Conservation (phyloP, 2,113 vertebrate genomes). For the Scomber japonicus region DNA sequence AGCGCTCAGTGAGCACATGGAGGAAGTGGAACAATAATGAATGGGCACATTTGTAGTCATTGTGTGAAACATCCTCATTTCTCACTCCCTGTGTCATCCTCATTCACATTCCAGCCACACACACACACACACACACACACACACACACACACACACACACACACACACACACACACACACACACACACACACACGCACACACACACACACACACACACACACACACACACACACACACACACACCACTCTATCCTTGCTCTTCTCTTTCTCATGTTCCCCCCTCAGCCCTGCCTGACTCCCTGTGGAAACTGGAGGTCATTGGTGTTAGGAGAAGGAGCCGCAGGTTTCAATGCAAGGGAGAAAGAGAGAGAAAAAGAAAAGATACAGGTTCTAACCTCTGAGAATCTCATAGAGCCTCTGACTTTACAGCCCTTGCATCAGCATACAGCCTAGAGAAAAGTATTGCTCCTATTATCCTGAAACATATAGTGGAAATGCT, state of each 20-base stretch:
- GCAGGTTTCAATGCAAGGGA: conserved; percentile 34
- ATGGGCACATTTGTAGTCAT: conserved; percentile 71
- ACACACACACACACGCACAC: conserved; percentile 27
- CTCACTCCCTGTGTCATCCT: conserved; percentile 46
- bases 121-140: conserved; percentile 25
- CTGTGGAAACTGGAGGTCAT: conserved; percentile 73
- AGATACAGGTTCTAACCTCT: conserved; percentile 60
- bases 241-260: conserved; percentile 31
- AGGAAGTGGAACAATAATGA: conserved; percentile 61
- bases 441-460: conserved; percentile 30
- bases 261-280: conserved; percentile 64
- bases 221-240: not conserved
- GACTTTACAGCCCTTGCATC: conserved; percentile 43
- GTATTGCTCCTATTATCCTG: not conserved
- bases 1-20: conserved; percentile 29
- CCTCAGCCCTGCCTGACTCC: conserved; percentile 56
- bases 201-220: conserved; percentile 18
- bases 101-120: conserved; percentile 71
- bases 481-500: conserved; percentile 32
- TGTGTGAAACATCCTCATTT: conserved; percentile 67
- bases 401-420: conserved; percentile 41
- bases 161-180: not conserved
- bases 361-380: not conserved
- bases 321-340: conserved; percentile 52
- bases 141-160: not conserved